These are phyloP conservation scores for Eurytoma adleriae DNA, from an alignment of 2,888 invertebrate genomes.

Conservation along the genomic window DNA sequence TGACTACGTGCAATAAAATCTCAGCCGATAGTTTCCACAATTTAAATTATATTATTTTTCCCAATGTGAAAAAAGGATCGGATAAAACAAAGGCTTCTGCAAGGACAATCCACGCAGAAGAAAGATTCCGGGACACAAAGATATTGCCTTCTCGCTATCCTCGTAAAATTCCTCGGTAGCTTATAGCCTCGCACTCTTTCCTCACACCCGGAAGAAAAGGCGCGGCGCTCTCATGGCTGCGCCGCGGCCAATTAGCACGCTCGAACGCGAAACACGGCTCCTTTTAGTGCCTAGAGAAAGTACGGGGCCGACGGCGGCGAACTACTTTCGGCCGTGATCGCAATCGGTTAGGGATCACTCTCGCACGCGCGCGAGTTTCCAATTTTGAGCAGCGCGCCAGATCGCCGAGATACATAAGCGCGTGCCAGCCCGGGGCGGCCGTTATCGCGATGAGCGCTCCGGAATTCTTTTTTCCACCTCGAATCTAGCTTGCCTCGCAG, in stretches of 20 bases:
- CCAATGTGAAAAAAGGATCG: background rate
- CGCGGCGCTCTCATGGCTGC: background rate
- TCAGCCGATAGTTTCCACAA: no score
- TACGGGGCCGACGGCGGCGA: background rate
- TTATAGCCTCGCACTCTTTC: slow-evolving; percentile 5
- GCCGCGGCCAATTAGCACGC: slow-evolving; percentile 41
- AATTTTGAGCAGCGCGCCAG: slow-evolving; percentile 17
- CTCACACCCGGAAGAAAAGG: slow-evolving; percentile 44
- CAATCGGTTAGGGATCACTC: slow-evolving; percentile 29
- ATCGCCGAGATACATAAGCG: background rate
- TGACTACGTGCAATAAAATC: no score
- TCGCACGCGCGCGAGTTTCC: slow-evolving; percentile 29
- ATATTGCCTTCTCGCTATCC: slow-evolving; percentile 10
- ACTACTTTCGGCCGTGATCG: slow-evolving; percentile 34
- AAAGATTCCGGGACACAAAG: no score
- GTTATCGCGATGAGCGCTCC: slow-evolving; percentile 6
- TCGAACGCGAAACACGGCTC: background rate
- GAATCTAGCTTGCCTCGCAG: background rate
- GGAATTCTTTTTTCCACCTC: background rate
- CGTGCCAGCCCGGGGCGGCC: background rate
- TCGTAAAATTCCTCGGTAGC: background rate
- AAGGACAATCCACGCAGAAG: no score
- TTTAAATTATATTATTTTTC: no score
- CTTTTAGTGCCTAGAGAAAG: slow-evolving; percentile 34
- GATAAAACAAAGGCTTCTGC: no score